These are phyloP conservation scores for Procapra przewalskii DNA, from an alignment of 2,113 vertebrate genomes.

Conservation along the genomic window DNA sequence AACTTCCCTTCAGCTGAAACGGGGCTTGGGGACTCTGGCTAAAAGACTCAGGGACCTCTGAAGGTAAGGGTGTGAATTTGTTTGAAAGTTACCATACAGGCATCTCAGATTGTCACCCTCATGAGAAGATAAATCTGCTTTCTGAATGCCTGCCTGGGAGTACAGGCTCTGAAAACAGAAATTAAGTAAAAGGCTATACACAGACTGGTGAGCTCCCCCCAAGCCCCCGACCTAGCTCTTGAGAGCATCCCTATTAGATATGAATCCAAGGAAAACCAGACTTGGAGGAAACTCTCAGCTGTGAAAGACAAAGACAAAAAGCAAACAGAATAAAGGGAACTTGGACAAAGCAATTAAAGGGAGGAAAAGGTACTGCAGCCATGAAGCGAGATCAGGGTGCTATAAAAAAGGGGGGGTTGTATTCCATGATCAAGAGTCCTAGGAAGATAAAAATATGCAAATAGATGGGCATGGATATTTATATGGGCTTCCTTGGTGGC, in stretches of 20 bases:
- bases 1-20: neutral
- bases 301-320: neutral
- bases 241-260: neutral
- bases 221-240: neutral
- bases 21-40: neutral
- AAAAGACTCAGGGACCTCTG: neutral
- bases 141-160: neutral
- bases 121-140: neutral
- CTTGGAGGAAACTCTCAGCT: neutral
- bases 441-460: neutral
- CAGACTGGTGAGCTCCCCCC: neutral
- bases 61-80: neutral
- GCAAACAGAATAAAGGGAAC: neutral
- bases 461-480: fast-evolving
- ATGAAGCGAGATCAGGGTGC: neutral
- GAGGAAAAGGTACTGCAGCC: neutral
- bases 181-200: neutral
- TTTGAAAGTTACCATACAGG: neutral
- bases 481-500: neutral
- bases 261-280: neutral
- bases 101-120: neutral
- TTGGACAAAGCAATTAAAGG: neutral
- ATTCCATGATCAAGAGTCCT: neutral
- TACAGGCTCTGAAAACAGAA: neutral
- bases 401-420: neutral